Evolutionary conservation across 2,888 invertebrate genomes (phyloP), one percentile per base, ranked within the genome.

Genomic region (Liposcelis brunnea): DNA sequence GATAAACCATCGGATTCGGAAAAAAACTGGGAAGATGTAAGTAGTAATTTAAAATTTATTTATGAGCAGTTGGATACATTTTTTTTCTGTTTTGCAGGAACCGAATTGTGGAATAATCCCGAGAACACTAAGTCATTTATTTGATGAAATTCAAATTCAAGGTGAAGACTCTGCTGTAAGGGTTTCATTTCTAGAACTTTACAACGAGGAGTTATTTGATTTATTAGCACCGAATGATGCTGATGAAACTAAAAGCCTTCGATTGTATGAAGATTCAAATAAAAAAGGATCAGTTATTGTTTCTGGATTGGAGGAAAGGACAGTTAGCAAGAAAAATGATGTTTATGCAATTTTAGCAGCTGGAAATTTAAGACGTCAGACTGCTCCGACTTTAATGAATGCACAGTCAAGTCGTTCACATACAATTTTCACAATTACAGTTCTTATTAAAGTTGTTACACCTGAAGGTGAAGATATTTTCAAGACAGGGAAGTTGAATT

Each of bases 121-220:
- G 0, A 72, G 95, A 16, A 78, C 91, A 0, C 69, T 94, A 42
- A 79, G 80, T 57, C 87, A 95, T 55, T 69, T 97, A 1, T 94
- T 95, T 59, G 85, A 89, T 56, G 80, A 84, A 58, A 69, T 95
- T 0, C 74, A 82, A 7, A 62, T 75, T 49, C 75, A 79, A 61
- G 73, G 80, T 2, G 67, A 70, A 44, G 89, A 94, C 61, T 87
- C 80, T 62, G 82, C 86, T 0, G 83, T 97, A 44, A 71, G 89
- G 6, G 87, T 93, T 0, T 93, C 93, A 0, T 94, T 87, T 60
- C 65, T 97, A 18, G 95, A 97, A 61, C 65, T 97, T 7, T 97
- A 97, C 62, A 97, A 97, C 60, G 97, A 97, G 60, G 94, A 95
- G 60, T 66, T 97, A 31, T 85, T 86, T 56, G 97, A 97, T 66